phyloP scores from a whole-genome alignment of 2,797 vertebrate species.

The Molossus molossus region DNA sequence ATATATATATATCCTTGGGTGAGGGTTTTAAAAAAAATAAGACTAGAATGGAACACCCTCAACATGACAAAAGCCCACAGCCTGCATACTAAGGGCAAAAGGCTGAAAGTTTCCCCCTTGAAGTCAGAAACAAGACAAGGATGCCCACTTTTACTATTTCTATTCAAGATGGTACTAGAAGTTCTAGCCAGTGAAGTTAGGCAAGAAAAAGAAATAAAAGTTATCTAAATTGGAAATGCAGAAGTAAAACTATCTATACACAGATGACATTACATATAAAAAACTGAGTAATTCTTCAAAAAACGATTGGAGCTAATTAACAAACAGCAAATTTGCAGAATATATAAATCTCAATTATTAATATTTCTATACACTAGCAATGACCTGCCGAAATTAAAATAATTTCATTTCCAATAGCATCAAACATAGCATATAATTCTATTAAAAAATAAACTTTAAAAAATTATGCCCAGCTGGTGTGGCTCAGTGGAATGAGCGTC shows the following conservation, averaged over 20 bases:
- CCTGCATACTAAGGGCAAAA: neutral
- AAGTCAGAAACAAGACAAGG: neutral
- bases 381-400: constrained; percentile 43
- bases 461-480: neutral
- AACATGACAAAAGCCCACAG: neutral
- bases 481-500: no score
- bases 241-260: neutral
- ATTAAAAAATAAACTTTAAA: neutral
- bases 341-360: neutral
- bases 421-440: neutral
- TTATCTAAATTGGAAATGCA: neutral
- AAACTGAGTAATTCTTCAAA: neutral
- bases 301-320: neutral
- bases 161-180: neutral
- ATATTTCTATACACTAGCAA: neutral
- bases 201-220: neutral
- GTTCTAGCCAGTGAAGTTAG: neutral
- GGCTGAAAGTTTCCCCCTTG: neutral
- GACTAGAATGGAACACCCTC: neutral
- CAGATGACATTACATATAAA: neutral
- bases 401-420: neutral
- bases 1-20: no score
- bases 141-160: neutral
- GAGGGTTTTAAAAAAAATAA: neutral
- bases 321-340: neutral